Percentiles rank a stretch among this genome's conserved stretches.
Conservation (phyloP, 37 sponge, comb jelly and placozoan species). For the Mnemiopsis leidyi region DNA sequence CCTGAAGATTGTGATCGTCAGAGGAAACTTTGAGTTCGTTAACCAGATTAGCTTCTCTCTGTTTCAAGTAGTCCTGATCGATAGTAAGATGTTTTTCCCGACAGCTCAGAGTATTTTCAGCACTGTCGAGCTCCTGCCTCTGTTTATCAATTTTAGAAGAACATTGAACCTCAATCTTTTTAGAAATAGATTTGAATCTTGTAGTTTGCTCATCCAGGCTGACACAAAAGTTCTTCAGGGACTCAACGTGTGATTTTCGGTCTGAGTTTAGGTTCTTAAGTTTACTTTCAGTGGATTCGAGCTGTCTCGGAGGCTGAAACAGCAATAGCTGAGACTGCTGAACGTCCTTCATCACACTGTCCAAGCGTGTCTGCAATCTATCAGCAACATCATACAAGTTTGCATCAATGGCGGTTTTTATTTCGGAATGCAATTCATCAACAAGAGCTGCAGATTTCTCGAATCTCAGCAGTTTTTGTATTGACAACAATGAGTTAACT, state of each 20-base stretch:
- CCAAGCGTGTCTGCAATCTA: not conserved
- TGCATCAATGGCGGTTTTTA: not conserved
- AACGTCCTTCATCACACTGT: not conserved
- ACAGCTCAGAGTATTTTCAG: conserved; percentile 1
- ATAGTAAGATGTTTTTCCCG: conserved; percentile 30
- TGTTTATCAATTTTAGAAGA: conserved; percentile 11
- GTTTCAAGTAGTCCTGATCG: not conserved
- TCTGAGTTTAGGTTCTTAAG: not conserved
- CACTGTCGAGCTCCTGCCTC: not conserved
- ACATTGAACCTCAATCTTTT: conserved; percentile 28
- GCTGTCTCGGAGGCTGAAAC: conserved; percentile 14
- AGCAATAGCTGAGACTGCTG: not conserved
- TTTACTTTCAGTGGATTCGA: not conserved
- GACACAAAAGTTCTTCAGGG: conserved; percentile 22
- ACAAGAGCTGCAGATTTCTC: not conserved
- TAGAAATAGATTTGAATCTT: not conserved
- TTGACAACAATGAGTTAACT: not conserved
- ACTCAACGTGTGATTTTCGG: conserved; percentile 17
- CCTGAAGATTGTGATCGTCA: conserved; percentile 15
- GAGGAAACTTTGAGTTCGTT: not conserved
- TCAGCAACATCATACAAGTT: conserved; percentile 21
- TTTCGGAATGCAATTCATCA: not conserved
- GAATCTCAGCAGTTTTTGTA: not conserved
- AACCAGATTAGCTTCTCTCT: not conserved
- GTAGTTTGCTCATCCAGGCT: not conserved